Evolutionary conservation across 1,140 invertebrate species (phyloP), one percentile per base, ranked within the genome.

Genomic region (Bombus affinis): DNA sequence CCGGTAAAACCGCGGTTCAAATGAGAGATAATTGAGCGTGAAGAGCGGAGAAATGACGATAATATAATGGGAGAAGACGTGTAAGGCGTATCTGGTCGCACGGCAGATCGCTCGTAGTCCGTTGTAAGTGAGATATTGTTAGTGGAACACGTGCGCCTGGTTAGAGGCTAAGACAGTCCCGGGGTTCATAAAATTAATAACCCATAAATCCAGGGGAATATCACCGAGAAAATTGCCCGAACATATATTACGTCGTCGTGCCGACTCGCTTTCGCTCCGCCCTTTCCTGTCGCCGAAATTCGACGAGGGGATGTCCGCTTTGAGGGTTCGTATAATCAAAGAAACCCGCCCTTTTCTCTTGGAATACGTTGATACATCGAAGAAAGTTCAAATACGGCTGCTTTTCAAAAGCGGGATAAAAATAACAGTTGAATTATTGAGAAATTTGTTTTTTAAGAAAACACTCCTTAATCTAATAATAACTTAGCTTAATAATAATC

Each of bases 131-230:
- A 89, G 88, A 91, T 89, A 89, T 88, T 84, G 78, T 81, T 70
- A 32, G 78, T n/a, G 81, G 57, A 71, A 91, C 86, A 91, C 72
- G 85, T 85, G 83, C 70, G 25, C 39, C 13, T 35, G 78, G 37
- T 42, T 77, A 57, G 66, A 79, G 15, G 68, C 47, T 70, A 75
- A 75, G 78, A 68, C 83, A 74, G 85, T 28, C 35, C 71, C 57
- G 39, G 42, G 72, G 80, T 91, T 92, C 89, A 89, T 90, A 92
- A 92, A 92, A 92, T 91, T 92, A 92, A 92, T 92, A 92, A 92
- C 85, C 87, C 83, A 91, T 92, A 91, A 92, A 92, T 92, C 87
- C 86, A 75, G 39, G 25, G 57, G 80, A 87, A 83, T 84, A 90
- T 88, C 79, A 79, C 32, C 53, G 78, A 62, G 91, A 92, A 92